These are phyloP conservation scores for Saccostrea echinata DNA, from an alignment of 1,140 invertebrate genomes.

Conservation along the genomic window DNA sequence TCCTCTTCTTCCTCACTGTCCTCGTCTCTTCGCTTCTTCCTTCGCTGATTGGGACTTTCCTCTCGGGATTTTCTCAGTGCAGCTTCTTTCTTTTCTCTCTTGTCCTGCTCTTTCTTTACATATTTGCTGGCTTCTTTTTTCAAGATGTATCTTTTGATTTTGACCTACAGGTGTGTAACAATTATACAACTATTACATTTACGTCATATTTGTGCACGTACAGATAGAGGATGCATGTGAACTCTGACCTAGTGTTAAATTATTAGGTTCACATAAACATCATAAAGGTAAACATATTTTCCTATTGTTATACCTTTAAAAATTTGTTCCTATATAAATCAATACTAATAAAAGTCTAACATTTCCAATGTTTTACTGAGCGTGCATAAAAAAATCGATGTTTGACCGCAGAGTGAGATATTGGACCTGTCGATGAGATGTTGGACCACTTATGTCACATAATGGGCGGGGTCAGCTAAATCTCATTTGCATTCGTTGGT, in stretches of 20 bases:
- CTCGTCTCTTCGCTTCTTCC: slow-evolving; percentile 15
- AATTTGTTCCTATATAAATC: no score
- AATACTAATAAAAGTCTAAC: no score
- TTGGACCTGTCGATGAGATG: no score
- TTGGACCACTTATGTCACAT: no score
- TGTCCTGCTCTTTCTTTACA: slow-evolving; percentile 60
- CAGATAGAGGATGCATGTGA: not conserved
- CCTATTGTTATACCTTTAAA: no score
- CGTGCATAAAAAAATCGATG: no score
- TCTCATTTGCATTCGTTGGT: no score
- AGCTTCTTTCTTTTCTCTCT: slow-evolving; percentile 10
- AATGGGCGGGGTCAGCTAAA: no score
- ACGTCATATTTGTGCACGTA: not conserved
- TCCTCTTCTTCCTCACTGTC: slow-evolving; percentile 41
- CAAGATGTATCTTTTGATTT: slow-evolving; percentile 59
- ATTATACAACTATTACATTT: no score
- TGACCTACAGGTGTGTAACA: slow-evolving; percentile 48
- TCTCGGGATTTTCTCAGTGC: slow-evolving; percentile 5
- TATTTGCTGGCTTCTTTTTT: slow-evolving; percentile 55
- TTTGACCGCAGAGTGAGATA: no score
- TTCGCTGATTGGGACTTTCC: not conserved
- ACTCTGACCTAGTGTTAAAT: not conserved
- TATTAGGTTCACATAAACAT: no score
- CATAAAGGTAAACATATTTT: not conserved
- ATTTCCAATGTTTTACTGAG: no score